Evolutionary conservation across 2,797 vertebrate species (phyloP).

Genomic region (Manis crassicaudata): DNA sequence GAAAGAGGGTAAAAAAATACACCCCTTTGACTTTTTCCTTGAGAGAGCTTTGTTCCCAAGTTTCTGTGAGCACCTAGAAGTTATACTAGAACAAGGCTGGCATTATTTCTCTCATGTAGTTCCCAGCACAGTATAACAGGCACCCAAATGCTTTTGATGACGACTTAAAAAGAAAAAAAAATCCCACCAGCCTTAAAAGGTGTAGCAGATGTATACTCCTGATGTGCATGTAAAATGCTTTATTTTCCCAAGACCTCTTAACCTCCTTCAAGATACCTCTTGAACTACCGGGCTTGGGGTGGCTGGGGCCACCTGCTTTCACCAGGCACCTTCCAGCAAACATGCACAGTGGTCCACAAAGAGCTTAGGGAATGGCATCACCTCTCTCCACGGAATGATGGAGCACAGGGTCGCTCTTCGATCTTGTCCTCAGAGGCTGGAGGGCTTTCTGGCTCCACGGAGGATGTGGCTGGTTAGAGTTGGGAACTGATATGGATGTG

Average conservation of each 20-base stretch:
- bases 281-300: neutral
- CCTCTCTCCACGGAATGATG: conserved; percentile 83
- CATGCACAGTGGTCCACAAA: accelerated
- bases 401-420: conserved; percentile 87
- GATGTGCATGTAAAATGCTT: neutral
- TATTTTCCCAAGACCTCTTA: neutral
- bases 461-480: neutral
- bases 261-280: neutral
- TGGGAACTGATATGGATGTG: conserved; percentile 10
- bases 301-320: neutral
- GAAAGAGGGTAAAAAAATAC: neutral
- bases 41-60: neutral
- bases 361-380: conserved; percentile 63
- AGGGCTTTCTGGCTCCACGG: neutral
- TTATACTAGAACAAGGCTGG: neutral
- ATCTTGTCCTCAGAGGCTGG: conserved; percentile 73
- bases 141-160: neutral
- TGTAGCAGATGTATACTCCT: neutral
- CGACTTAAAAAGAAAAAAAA: neutral
- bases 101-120: neutral
- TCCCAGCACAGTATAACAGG: neutral
- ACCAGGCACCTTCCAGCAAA: neutral
- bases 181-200: neutral
- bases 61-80: neutral
- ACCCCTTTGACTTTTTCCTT: neutral